These are phyloP conservation scores for Hippocampus comes DNA, from an alignment of 2,113 vertebrate species.

Conservation along the genomic window DNA sequence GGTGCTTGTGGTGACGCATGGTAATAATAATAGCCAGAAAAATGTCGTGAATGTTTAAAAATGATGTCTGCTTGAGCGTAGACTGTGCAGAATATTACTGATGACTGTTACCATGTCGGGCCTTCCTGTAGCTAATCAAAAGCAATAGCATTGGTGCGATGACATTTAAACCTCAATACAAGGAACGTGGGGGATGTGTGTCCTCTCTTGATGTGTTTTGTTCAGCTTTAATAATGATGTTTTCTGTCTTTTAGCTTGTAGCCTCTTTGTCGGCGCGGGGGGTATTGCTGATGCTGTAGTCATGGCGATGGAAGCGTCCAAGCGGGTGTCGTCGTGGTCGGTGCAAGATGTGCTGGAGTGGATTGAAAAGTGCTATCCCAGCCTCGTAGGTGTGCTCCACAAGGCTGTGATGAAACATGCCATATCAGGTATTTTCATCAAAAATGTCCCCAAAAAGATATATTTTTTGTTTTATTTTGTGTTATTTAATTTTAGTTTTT, in stretches of 20 bases:
- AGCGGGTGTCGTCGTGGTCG: constrained; percentile 66
- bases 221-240: neutral
- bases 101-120: neutral
- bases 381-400: constrained; percentile 41
- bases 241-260: neutral
- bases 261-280: neutral
- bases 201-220: neutral
- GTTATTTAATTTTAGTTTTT: too few species aligned
- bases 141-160: too few species aligned
- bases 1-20: neutral
- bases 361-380: constrained; percentile 54
- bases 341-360: constrained; percentile 70
- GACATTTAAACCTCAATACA: too few species aligned
- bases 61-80: neutral
- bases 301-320: constrained; percentile 39
- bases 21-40: neutral
- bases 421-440: constrained; percentile 59
- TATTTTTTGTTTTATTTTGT: too few species aligned
- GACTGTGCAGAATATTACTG: neutral
- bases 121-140: neutral
- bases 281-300: neutral
- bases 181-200: too few species aligned
- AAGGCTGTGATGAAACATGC: constrained; percentile 61
- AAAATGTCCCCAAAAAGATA: too few species aligned
- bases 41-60: neutral